Conservation (phyloP, 2,113 vertebrate species). For the Semicossyphus pulcher region DNA sequence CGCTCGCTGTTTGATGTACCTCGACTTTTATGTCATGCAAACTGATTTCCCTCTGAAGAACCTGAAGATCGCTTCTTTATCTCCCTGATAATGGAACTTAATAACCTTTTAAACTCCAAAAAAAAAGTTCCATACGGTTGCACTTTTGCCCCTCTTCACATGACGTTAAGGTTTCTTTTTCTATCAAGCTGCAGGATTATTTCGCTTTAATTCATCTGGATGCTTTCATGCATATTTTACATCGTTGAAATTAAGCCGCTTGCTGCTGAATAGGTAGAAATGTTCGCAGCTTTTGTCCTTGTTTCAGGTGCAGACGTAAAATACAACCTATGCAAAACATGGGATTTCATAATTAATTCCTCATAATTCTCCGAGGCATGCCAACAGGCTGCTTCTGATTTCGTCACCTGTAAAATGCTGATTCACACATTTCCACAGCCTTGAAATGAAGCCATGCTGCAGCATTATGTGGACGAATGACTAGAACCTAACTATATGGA, state of each 20-base stretch:
- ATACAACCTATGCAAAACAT: slow-evolving; percentile 48
- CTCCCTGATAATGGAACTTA: not conserved
- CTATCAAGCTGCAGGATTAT: not conserved
- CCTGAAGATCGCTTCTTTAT: slow-evolving; percentile 11
- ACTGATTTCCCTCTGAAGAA: not conserved
- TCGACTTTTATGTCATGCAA: slow-evolving; percentile 7
- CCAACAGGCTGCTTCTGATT: slow-evolving; percentile 14
- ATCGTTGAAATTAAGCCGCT: not conserved
- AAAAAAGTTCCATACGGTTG: not conserved
- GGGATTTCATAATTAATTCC: slow-evolving; percentile 20
- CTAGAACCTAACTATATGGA: not conserved
- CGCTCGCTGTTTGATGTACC: slow-evolving; percentile 28
- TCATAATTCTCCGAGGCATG: slow-evolving; percentile 9
- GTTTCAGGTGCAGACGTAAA: slow-evolving; percentile 16
- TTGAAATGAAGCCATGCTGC: slow-evolving; percentile 46
- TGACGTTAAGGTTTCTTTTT: not conserved
- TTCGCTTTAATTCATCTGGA: not conserved
- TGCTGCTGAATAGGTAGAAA: not conserved
- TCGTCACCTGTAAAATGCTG: slow-evolving; percentile 1
- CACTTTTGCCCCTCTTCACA: not conserved
- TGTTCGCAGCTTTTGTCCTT: not conserved
- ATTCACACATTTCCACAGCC: slow-evolving; percentile 14
- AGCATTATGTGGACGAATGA: slow-evolving; percentile 19
- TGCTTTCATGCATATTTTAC: not conserved
- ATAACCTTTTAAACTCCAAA: not conserved